Evolutionary conservation across 2,888 invertebrate genomes (phyloP).

Genomic region (Phaedon cochleariae): DNA sequence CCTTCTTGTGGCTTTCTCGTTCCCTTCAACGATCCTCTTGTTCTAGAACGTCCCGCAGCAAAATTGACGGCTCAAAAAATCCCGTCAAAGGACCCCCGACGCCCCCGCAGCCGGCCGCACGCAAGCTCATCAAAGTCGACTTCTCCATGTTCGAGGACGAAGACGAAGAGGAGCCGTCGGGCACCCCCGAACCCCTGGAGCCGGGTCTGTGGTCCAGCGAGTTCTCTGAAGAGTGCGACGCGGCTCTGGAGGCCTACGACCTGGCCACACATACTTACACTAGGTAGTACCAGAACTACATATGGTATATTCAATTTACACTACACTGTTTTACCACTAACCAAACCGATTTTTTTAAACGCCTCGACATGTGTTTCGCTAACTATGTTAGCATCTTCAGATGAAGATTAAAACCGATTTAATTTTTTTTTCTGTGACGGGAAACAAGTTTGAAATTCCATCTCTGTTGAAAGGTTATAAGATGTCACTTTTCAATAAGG

Average conservation of each 20-base stretch:
- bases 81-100: constrained; percentile 40
- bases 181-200: constrained; percentile 54
- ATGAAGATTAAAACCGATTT: too few species aligned
- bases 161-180: constrained; percentile 58
- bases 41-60: constrained; percentile 50
- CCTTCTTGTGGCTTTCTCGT: too few species aligned
- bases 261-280: constrained; percentile 83
- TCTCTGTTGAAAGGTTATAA: too few species aligned
- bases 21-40: neutral
- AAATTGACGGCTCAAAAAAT: constrained; percentile 21
- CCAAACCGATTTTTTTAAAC: too few species aligned
- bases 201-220: constrained; percentile 68
- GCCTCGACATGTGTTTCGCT: too few species aligned
- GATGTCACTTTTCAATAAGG: too few species aligned
- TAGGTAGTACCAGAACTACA: constrained; percentile 52
- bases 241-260: constrained; percentile 80
- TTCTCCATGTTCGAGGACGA: constrained; percentile 74
- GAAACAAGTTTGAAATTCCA: too few species aligned
- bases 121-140: constrained; percentile 86
- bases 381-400: too few species aligned
- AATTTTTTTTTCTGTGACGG: too few species aligned
- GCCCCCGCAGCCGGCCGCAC: constrained; percentile 58
- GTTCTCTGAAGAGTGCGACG: constrained; percentile 80
- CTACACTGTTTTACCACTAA: too few species aligned
- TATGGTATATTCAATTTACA: too few species aligned